Evolutionary conservation across 2,113 vertebrate species (phyloP).

Genomic region (Romanogobio albipinnatus): DNA sequence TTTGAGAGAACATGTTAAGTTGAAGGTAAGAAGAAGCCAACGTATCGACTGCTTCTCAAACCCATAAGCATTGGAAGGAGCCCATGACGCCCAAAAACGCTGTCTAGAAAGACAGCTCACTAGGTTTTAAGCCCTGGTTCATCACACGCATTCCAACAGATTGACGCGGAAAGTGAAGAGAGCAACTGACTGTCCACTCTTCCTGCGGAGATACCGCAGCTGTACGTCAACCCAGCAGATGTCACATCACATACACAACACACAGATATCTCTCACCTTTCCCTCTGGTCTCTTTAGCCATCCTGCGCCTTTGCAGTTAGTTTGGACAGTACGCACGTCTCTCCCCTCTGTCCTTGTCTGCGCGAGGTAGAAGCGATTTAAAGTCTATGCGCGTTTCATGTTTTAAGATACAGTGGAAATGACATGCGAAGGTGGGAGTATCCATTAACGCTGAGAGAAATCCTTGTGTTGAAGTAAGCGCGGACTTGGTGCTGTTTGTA

Average conservation of each 20-base stretch:
- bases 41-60: background rate
- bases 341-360: slow-evolving; percentile 62
- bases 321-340: slow-evolving; percentile 55
- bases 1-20: background rate
- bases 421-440: background rate
- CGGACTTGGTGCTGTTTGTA: slow-evolving; percentile 1
- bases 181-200: slow-evolving; percentile 26
- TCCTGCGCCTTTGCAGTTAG: slow-evolving; percentile 61
- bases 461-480: slow-evolving; percentile 28
- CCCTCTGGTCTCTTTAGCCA: slow-evolving; percentile 74
- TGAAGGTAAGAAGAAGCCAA: background rate
- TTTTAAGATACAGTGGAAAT: slow-evolving; percentile 23
- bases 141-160: slow-evolving; percentile 72
- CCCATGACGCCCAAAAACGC: slow-evolving; percentile 10
- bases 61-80: background rate
- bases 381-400: slow-evolving; percentile 26
- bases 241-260: background rate
- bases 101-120: background rate
- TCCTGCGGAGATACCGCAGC: slow-evolving; percentile 51
- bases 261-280: slow-evolving; percentile 67
- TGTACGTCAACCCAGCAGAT: slow-evolving; percentile 52
- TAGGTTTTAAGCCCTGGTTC: slow-evolving; percentile 1
- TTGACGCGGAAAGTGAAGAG: slow-evolving; percentile 45
- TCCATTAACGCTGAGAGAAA: slow-evolving; percentile 30
- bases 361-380: slow-evolving; percentile 37